These are phyloP conservation scores for Eupithecia dodoneata DNA, from an alignment of 2,888 invertebrate genomes.

Conservation along the genomic window DNA sequence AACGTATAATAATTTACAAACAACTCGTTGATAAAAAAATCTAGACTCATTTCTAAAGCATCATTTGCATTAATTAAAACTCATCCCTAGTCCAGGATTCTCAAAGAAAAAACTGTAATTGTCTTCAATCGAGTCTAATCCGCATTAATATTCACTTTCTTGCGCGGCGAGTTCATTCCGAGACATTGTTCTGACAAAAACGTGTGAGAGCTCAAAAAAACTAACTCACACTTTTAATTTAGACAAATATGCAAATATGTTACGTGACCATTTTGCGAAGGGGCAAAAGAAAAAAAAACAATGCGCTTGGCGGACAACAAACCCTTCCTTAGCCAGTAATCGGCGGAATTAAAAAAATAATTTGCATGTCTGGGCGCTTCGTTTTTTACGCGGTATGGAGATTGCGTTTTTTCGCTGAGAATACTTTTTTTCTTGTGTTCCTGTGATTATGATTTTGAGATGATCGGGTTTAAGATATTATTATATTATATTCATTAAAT, in stretches of 20 bases:
- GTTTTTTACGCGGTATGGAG: slow-evolving; percentile 68
- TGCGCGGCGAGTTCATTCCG: slow-evolving; percentile 63
- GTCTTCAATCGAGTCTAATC: slow-evolving; percentile 54
- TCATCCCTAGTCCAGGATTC: slow-evolving; percentile 47
- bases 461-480: slow-evolving; percentile 7
- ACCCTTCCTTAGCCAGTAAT: slow-evolving; percentile 77
- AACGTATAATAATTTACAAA: not conserved
- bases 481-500: not conserved
- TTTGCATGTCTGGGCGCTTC: slow-evolving; percentile 72
- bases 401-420: slow-evolving; percentile 71
- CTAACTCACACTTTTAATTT: slow-evolving; percentile 74
- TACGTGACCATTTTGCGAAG: slow-evolving; percentile 82
- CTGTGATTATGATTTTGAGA: slow-evolving; percentile 46
- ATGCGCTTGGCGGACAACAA: slow-evolving; percentile 68
- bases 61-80: slow-evolving; percentile 19
- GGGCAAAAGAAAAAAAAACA: slow-evolving; percentile 76
- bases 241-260: slow-evolving; percentile 78
- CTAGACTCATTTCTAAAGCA: slow-evolving; percentile 19
- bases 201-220: slow-evolving; percentile 79
- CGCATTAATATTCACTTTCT: slow-evolving; percentile 71
- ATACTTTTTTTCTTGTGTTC: slow-evolving; percentile 76
- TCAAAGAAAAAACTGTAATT: slow-evolving; percentile 58
- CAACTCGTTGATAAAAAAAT: slow-evolving; percentile 10
- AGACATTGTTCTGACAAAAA: slow-evolving; percentile 71
- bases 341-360: slow-evolving; percentile 71